Percentiles rank a stretch among this genome's conserved stretches.
phyloP scores from a whole-genome alignment of 2,113 vertebrate species.

The Scomber colias region DNA sequence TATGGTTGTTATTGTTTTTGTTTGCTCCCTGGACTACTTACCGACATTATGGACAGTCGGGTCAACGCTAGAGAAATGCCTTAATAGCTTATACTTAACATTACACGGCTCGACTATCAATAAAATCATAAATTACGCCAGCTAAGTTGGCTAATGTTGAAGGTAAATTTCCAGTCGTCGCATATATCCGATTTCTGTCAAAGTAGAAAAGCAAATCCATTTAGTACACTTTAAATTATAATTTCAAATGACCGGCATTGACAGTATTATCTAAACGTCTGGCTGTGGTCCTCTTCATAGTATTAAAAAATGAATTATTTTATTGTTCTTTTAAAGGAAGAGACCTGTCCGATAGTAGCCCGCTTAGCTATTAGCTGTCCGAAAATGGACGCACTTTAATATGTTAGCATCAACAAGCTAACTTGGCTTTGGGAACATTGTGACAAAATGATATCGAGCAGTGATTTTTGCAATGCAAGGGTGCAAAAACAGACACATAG shows the following conservation, averaged over 20 bases:
- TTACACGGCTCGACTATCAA: neutral
- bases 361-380: constrained; percentile 52
- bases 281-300: neutral
- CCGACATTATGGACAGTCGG: neutral
- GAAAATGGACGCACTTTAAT: constrained; percentile 47
- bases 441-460: constrained; percentile 21
- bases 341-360: constrained; percentile 20
- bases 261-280: neutral
- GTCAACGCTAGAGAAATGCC: neutral
- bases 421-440: constrained; percentile 32
- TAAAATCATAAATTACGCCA: neutral
- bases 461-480: neutral
- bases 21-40: neutral
- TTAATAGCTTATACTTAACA: no score
- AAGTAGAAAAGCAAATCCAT: neutral
- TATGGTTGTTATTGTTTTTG: constrained; percentile 32
- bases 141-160: neutral
- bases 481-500: neutral
- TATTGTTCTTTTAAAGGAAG: no score
- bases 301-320: neutral
- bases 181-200: neutral
- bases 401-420: constrained; percentile 65
- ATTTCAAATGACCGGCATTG: rapidly evolving
- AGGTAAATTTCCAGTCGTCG: neutral
- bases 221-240: no score